Percentiles rank a stretch among this genome's conserved stretches.
Evolutionary conservation across 2,888 invertebrate genomes (phyloP).

Genomic region (Zygaena filipendulae): DNA sequence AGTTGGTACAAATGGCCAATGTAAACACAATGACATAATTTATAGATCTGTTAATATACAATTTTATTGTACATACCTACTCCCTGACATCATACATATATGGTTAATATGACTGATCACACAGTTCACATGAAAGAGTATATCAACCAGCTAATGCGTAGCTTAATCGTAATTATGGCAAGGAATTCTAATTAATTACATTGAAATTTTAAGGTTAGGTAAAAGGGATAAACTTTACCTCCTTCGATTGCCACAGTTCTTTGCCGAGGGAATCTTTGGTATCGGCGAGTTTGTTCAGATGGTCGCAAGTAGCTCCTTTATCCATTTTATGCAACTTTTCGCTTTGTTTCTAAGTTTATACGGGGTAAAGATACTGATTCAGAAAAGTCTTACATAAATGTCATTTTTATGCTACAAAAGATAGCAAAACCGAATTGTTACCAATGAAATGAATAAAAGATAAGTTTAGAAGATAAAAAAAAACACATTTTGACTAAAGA

Average conservation of each 20-base stretch:
- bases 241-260: conserved; percentile 55
- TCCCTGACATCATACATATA: too few relatives aligned
- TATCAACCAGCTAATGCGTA: conserved; percentile 20
- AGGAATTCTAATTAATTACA: conserved; percentile 45
- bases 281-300: conserved; percentile 52
- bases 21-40: conserved; percentile 10
- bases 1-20: conserved; percentile 5
- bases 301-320: conserved; percentile 59
- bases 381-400: conserved; percentile 42
- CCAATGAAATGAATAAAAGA: too few relatives aligned
- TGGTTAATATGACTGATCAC: too few relatives aligned
- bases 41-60: too few relatives aligned
- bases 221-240: too few relatives aligned
- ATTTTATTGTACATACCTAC: too few relatives aligned
- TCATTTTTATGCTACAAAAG: conserved; percentile 35
- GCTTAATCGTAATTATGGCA: conserved; percentile 41
- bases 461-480: too few relatives aligned
- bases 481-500: too few relatives aligned
- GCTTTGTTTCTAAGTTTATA: too few relatives aligned
- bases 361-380: conserved; percentile 32
- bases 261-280: conserved; percentile 38
- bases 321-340: too few relatives aligned
- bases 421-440: conserved; percentile 20
- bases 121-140: too few relatives aligned
- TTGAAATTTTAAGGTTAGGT: conserved; percentile 47